Evolutionary conservation across 2,888 invertebrate genomes (phyloP).

Genomic region (Erebia epiphron): DNA sequence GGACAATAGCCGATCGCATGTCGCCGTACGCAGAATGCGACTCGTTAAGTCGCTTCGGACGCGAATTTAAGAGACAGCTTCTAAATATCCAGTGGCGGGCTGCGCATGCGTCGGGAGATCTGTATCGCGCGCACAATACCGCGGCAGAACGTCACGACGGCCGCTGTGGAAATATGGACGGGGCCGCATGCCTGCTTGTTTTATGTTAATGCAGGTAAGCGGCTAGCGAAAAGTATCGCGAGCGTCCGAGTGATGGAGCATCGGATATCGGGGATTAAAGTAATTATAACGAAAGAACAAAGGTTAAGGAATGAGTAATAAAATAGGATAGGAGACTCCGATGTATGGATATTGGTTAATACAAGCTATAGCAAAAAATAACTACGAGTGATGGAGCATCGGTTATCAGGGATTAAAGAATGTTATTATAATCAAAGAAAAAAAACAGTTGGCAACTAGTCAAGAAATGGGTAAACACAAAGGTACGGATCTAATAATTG

Average conservation of each 20-base stretch:
- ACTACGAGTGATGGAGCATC: slow-evolving; percentile 69
- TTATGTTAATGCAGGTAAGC: slow-evolving; percentile 78
- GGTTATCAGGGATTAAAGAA: slow-evolving; percentile 52
- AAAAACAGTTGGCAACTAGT: too few species aligned
- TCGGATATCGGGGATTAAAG: slow-evolving; percentile 55
- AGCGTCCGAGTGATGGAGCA: slow-evolving; percentile 66
- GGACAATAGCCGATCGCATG: slow-evolving; percentile 72
- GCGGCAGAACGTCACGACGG: slow-evolving; percentile 76
- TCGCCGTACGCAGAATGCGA: slow-evolving; percentile 72
- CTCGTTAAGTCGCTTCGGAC: slow-evolving; percentile 73
- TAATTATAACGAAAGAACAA: too few species aligned
- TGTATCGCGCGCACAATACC: slow-evolving; percentile 80
- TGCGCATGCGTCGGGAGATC: slow-evolving; percentile 75
- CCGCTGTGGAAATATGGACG: slow-evolving; percentile 79
- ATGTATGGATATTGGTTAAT: slow-evolving; percentile 57
- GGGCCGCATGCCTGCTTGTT: slow-evolving; percentile 71
- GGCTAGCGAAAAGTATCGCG: slow-evolving; percentile 66
- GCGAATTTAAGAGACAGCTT: slow-evolving; percentile 78
- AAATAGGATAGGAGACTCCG: too few species aligned
- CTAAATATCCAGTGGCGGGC: slow-evolving; percentile 77
- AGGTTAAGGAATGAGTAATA: too few species aligned
- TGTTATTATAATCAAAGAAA: too few species aligned
- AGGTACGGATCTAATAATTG: too few species aligned
- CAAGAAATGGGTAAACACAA: too few species aligned
- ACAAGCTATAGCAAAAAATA: slow-evolving; percentile 64